phyloP scores from a whole-genome alignment of 2,797 vertebrate genomes.

The Typhlichthys eigenmanni region DNA sequence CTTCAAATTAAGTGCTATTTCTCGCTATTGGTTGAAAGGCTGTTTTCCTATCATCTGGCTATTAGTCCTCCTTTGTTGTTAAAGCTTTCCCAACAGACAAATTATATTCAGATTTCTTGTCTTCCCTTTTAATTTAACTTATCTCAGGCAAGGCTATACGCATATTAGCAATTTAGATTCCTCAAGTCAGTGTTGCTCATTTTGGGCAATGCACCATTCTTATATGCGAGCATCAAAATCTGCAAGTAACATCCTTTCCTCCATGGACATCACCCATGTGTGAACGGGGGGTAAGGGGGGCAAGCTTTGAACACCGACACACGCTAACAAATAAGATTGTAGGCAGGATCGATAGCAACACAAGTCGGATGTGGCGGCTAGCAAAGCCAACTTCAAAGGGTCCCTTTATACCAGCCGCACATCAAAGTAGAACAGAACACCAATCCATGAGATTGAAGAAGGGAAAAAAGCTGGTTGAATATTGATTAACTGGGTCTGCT shows the following conservation, averaged over 20 bases:
- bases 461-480: slow-evolving; percentile 67
- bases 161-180: slow-evolving; percentile 37
- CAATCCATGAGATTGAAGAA: slow-evolving; percentile 74
- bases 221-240: slow-evolving; percentile 34
- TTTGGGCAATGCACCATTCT: slow-evolving; percentile 27
- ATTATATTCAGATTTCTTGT: slow-evolving; percentile 8
- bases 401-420: slow-evolving; percentile 71
- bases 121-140: slow-evolving; percentile 16
- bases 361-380: slow-evolving; percentile 77
- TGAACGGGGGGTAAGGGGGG: slow-evolving; percentile 41
- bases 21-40: neutral
- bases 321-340: slow-evolving; percentile 74
- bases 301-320: slow-evolving; percentile 74
- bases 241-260: slow-evolving; percentile 31
- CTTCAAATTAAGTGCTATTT: neutral
- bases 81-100: slow-evolving; percentile 20
- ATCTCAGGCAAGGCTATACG: slow-evolving; percentile 17
- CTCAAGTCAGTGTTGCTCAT: slow-evolving; percentile 19
- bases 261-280: slow-evolving; percentile 32
- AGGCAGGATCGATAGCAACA: slow-evolving; percentile 77
- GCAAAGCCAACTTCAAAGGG: slow-evolving; percentile 81
- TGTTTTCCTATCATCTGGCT: neutral
- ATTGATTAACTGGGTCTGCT: slow-evolving; percentile 72
- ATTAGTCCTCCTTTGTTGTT: slow-evolving; percentile 13
- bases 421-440: slow-evolving; percentile 77